These are phyloP conservation scores for Pseudomugil gertrudae DNA, from an alignment of 2,797 vertebrate genomes.

Conservation along the genomic window DNA sequence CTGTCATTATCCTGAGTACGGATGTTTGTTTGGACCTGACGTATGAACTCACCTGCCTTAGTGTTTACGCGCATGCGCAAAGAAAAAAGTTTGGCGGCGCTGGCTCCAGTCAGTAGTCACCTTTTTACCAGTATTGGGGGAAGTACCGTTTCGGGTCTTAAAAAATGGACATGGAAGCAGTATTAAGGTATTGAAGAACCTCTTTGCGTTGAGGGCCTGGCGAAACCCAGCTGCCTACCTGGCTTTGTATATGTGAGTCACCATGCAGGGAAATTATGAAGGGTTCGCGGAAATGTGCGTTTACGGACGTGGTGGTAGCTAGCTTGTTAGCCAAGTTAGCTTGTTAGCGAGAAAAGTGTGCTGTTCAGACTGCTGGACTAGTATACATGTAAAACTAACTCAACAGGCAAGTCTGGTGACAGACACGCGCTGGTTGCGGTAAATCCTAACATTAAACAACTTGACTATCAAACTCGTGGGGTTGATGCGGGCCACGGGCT, in stretches of 20 bases:
- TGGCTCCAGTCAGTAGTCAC: constrained; percentile 52
- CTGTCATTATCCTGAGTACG: too few species aligned
- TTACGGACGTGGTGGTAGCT: constrained; percentile 59
- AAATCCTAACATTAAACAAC: neutral
- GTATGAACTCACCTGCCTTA: constrained; percentile 56
- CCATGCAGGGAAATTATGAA: constrained; percentile 4
- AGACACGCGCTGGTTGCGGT: neutral
- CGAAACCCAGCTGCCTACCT: neutral
- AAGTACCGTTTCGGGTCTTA: constrained; percentile 40
- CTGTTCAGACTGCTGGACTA: constrained; percentile 12
- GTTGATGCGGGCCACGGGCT: constrained; percentile 35
- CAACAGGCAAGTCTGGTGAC: neutral
- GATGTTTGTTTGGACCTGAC: too few species aligned
- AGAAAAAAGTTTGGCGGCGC: constrained; percentile 64
- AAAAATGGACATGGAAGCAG: neutral
- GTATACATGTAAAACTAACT: constrained; percentile 9
- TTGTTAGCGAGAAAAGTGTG: constrained; percentile 56
- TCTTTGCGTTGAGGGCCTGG: neutral
- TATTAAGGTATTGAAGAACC: constrained; percentile 1
- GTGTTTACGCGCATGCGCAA: constrained; percentile 65
- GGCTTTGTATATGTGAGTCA: constrained; percentile 1
- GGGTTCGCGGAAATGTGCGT: constrained; percentile 63
- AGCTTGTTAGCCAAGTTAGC: constrained; percentile 71
- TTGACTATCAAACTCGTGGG: constrained; percentile 21
- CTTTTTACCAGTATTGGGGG: constrained; percentile 47